Percentiles rank a stretch among this genome's conserved stretches.
These are phyloP conservation scores for Metalampra italica DNA, from an alignment of 2,888 invertebrate genomes.

Conservation along the genomic window DNA sequence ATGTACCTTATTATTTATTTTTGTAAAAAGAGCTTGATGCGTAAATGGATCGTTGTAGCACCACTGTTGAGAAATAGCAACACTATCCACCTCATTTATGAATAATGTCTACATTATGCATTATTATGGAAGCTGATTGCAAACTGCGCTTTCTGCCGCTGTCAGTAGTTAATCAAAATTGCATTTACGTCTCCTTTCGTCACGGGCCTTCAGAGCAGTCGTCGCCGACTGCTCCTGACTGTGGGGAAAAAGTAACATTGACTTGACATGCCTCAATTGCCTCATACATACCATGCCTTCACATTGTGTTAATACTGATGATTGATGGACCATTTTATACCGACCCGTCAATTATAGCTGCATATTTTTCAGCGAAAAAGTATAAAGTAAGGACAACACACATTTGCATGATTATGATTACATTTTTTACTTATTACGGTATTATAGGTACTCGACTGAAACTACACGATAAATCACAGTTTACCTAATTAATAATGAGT, in stretches of 20 bases:
- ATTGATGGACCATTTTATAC: conserved; percentile 44
- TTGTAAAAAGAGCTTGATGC: no score
- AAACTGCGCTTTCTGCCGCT: conserved; percentile 35
- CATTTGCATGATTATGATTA: no score
- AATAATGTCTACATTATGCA: conserved; percentile 60
- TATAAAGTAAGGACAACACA: neutral
- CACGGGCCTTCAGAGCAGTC: conserved; percentile 40
- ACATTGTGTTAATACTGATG: conserved; percentile 40
- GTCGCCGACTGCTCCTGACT: conserved; percentile 20
- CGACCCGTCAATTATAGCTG: conserved; percentile 13
- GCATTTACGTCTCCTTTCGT: conserved; percentile 63
- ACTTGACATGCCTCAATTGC: conserved; percentile 21
- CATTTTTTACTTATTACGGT: no score
- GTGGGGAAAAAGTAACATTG: conserved; percentile 48
- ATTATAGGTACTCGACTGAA: no score
- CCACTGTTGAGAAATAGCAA: neutral
- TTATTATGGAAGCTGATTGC: conserved; percentile 40
- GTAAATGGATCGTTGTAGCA: neutral
- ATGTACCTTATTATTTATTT: no score
- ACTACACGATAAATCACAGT: no score
- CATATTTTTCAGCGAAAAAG: conserved; percentile 7
- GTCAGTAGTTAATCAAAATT: conserved; percentile 67
- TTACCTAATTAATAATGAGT: no score
- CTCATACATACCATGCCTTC: conserved; percentile 29
- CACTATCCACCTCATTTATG: conserved; percentile 15